Conservation (phyloP, 2,113 vertebrate genomes). For the Caranx melampygus region DNA sequence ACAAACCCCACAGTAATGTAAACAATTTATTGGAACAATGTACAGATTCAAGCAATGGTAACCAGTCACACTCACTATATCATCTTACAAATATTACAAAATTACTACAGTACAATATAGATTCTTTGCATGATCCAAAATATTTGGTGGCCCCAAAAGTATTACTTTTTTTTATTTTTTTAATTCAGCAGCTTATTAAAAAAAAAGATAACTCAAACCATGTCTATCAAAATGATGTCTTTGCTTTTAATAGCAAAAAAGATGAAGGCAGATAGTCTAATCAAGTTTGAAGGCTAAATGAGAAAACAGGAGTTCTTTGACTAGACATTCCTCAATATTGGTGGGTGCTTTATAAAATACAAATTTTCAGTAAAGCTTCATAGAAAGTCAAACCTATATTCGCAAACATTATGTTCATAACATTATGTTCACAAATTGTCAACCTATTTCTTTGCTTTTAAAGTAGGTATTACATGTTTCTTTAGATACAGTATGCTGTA, state of each 20-base stretch:
- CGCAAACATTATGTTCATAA: constrained; percentile 87
- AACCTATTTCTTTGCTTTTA: constrained; percentile 79
- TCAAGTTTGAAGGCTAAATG: constrained; percentile 87
- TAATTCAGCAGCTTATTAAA: constrained; percentile 96
- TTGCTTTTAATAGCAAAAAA: constrained; percentile 87
- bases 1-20: constrained; percentile 83
- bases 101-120: constrained; percentile 99
- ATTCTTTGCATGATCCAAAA: constrained; percentile 99
- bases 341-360: constrained; percentile 87
- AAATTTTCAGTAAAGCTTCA: constrained; percentile 87
- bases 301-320: constrained; percentile 86
- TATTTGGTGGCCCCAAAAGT: constrained; percentile 98
- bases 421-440: constrained; percentile 73
- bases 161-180: constrained; percentile 83
- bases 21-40: constrained; percentile 97
- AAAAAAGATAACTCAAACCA: constrained; percentile 92
- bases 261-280: constrained; percentile 90
- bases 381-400: constrained; percentile 79
- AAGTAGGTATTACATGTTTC: constrained; percentile 36
- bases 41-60: constrained; percentile 98
- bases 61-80: constrained; percentile 95
- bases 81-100: constrained; percentile 99
- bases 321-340: constrained; percentile 88
- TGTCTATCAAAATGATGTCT: constrained; percentile 94
- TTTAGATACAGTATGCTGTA: constrained; percentile 54